Evolutionary conservation across 2,113 vertebrate species (phyloP), one percentile per base, ranked within the genome.

Genomic region (Echinops telfairi): DNA sequence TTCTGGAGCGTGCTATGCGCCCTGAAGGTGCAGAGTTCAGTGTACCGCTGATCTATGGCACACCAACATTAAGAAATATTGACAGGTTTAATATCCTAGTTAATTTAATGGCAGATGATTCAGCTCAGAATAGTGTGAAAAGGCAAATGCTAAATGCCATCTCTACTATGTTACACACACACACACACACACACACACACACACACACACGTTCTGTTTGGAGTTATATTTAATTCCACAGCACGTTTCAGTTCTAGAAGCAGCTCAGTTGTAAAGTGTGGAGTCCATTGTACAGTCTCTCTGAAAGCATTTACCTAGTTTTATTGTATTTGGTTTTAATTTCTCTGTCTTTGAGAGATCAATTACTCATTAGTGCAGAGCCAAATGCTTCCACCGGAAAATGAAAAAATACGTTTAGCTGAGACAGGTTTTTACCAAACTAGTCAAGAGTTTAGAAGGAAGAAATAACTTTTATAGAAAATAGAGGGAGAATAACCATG

Each of bases 71-170:
- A 53, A 53, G 47, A 53, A 53, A 92, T 94, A 83, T 58, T 93
- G 96, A 92, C 94, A 97, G 76, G n/a, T 96, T 88, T 88, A 25
- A 73, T 89, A 88, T 82, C 43, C 23, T 76, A 70, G 8, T 66
- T 97, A 97, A 98, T 90, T 23, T 91, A 88, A 97, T 95, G 97
- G 97, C 95, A 98, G 87, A 92, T 93, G 94, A 91, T 66, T 98
- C 91, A 58, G 31, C 93, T 97, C 92, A 77, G 40, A 96, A 64
- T 60, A 43, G 57, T 89, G 33, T 57, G 33, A 88, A 86, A 80
- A 84, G 95, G 92, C 96, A 95, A 96, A 95, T 95, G 84, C 96
- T 77, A 95, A 95, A 33, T 87, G 57, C 2, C 79, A 73, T 29
- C 75, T 89, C 86, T 85, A 10, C 47, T 84, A 16, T 76, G 31